Evolutionary conservation across 2,113 vertebrate genomes (phyloP).

Genomic region (Eretmochelys imbricata): DNA sequence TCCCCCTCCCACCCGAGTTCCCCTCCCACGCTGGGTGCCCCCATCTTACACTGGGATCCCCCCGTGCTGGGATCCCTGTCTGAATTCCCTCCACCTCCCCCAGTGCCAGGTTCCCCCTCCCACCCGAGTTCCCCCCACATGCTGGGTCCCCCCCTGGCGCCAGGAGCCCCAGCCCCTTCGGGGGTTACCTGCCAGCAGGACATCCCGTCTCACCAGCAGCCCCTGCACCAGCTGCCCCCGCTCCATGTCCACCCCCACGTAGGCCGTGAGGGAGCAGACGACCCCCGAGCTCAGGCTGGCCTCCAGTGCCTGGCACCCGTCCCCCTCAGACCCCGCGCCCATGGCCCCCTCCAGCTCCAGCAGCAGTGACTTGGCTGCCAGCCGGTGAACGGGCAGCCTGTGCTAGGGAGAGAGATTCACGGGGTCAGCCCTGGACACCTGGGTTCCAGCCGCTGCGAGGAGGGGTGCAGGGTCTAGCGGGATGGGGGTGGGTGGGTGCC

Average conservation of each 20-base stretch:
- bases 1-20: not conserved
- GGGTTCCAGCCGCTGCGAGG: not conserved
- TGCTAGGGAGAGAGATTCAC: not conserved
- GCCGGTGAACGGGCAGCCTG: conserved; percentile 82
- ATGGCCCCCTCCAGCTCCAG: conserved; percentile 74
- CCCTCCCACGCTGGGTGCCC: not conserved
- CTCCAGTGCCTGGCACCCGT: conserved; percentile 74
- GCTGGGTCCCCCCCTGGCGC: too few relatives aligned
- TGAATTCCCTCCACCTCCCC: not conserved
- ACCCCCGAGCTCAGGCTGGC: conserved; percentile 83
- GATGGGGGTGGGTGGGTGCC: not conserved
- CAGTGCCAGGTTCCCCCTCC: accelerated
- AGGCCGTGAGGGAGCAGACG: conserved; percentile 84
- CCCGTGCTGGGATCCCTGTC: not conserved
- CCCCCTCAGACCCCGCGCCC: not conserved
- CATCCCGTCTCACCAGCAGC: conserved; percentile 62
- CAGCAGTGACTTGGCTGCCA: conserved; percentile 81
- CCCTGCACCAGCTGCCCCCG: conserved; percentile 67
- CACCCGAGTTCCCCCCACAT: not conserved
- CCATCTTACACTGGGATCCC: too few relatives aligned
- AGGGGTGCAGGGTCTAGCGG: not conserved
- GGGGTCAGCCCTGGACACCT: not conserved
- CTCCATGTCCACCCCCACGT: conserved; percentile 79
- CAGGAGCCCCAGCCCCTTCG: not conserved
- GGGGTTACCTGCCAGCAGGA: conserved; percentile 63